Percentiles rank a stretch among this genome's conserved stretches.
phyloP scores from a whole-genome alignment of 2,113 vertebrate species.

The Syrrhaptes paradoxus region DNA sequence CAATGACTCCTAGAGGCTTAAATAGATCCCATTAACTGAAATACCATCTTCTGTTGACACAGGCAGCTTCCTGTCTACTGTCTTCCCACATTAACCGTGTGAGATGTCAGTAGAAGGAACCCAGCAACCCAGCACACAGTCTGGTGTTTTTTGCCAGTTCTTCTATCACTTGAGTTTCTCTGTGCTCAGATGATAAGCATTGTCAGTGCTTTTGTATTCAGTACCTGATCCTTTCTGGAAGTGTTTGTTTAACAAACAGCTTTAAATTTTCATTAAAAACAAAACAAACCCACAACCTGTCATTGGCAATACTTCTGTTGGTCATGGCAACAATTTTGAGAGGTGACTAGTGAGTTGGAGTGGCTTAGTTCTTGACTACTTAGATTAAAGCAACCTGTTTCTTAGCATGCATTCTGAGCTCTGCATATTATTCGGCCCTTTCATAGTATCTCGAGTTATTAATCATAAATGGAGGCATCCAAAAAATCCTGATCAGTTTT shows the following conservation, averaged over 20 bases:
- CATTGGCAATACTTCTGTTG: not conserved
- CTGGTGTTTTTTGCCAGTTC: not conserved
- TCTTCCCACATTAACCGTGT: not conserved
- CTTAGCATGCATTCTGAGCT: not conserved
- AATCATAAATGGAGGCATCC: slow-evolving; percentile 52
- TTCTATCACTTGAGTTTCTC: not conserved
- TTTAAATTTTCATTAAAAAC: slow-evolving; percentile 30
- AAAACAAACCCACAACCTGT: not conserved
- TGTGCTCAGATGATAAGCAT: not conserved
- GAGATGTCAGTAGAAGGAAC: not conserved
- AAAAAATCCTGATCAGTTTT: slow-evolving; percentile 56
- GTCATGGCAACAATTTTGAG: not conserved
- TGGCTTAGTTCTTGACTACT: not conserved
- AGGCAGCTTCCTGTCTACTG: not conserved
- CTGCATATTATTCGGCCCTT: not conserved
- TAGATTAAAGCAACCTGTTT: not conserved
- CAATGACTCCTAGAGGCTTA: not conserved
- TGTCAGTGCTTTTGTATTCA: not conserved
- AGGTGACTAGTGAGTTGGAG: not conserved
- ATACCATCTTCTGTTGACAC: not conserved
- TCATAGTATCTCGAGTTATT: slow-evolving; percentile 28
- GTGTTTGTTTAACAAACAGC: slow-evolving; percentile 20
- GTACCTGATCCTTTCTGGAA: slow-evolving; percentile 22
- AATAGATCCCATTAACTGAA: not conserved
- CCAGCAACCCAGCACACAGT: not conserved